phyloP scores from a whole-genome alignment of 37 sponge, comb jelly and placozoan species.

The Theonella swinhoei region DNA sequence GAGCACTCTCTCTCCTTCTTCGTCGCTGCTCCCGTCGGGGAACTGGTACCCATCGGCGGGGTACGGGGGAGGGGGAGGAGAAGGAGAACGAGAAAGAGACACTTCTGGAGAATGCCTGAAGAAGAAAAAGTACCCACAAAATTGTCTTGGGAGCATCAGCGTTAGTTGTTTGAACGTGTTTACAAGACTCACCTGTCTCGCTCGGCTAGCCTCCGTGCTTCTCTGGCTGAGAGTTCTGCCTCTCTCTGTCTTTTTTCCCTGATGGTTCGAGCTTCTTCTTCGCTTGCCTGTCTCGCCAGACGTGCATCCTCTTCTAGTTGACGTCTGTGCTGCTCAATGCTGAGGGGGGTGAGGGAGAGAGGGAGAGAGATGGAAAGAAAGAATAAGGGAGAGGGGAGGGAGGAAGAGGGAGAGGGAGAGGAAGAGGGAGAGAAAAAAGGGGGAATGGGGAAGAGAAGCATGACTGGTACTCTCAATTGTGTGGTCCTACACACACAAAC shows the following conservation, averaged over 20 bases:
- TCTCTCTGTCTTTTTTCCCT: neutral
- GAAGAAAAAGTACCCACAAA: too few relatives aligned
- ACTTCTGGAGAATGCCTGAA: neutral
- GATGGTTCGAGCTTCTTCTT: neutral
- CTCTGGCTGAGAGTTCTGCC: conserved; percentile 31
- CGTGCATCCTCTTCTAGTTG: conserved; percentile 9
- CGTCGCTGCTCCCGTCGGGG: neutral
- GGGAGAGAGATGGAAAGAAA: too few relatives aligned
- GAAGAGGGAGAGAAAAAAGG: too few relatives aligned
- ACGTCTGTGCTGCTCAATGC: neutral
- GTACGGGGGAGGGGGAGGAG: neutral
- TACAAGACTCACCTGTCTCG: neutral
- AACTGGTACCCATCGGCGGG: conserved; percentile 9
- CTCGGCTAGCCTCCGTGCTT: neutral
- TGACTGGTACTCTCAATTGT: neutral
- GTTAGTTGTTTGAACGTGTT: neutral
- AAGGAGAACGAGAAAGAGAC: neutral
- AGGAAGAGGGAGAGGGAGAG: neutral
- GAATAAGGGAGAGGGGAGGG: too few relatives aligned
- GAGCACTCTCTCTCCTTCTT: conserved; percentile 15
- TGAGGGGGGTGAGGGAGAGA: neutral
- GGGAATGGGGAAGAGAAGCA: too few relatives aligned
- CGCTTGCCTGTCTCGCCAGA: conserved; percentile 27
- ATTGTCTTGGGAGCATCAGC: too few relatives aligned
- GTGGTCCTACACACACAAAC: too few relatives aligned